Percentiles rank a stretch among this genome's conserved stretches.
Conservation (phyloP, 2,888 invertebrate species). For the Autographa gamma region DNA sequence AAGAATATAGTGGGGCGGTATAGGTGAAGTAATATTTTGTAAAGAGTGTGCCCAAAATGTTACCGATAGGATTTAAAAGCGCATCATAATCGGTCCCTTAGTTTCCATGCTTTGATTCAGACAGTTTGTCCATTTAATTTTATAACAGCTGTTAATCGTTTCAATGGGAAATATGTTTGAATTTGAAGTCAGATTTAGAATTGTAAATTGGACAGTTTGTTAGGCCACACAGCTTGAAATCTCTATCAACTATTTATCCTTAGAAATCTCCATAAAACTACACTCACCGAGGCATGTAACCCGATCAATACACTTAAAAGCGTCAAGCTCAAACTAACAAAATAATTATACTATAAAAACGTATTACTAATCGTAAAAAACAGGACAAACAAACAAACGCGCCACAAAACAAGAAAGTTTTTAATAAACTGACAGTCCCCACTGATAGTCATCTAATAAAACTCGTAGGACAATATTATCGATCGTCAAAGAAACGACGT, state of each 20-base stretch:
- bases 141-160: background rate
- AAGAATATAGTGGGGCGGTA: too few species aligned
- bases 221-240: background rate
- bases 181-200: background rate
- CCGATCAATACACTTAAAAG: conserved; percentile 28
- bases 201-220: background rate
- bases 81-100: too few species aligned
- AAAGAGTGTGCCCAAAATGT: too few species aligned
- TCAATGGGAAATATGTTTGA: background rate
- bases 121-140: background rate
- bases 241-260: background rate
- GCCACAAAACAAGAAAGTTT: conserved; percentile 56
- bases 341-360: conserved; percentile 47
- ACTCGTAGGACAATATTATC: conserved; percentile 80
- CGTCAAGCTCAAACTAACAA: conserved; percentile 21
- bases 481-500: conserved; percentile 69
- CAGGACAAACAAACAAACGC: conserved; percentile 40
- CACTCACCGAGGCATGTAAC: conserved; percentile 31
- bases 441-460: conserved; percentile 75
- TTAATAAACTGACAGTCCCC: conserved; percentile 69
- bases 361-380: conserved; percentile 44
- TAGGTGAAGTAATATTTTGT: too few species aligned
- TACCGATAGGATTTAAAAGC: too few species aligned
- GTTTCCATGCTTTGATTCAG: too few species aligned
- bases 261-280: conserved; percentile 8